Evolutionary conservation across 1,140 invertebrate genomes (phyloP).

Genomic region (Piezodorus guildinii): DNA sequence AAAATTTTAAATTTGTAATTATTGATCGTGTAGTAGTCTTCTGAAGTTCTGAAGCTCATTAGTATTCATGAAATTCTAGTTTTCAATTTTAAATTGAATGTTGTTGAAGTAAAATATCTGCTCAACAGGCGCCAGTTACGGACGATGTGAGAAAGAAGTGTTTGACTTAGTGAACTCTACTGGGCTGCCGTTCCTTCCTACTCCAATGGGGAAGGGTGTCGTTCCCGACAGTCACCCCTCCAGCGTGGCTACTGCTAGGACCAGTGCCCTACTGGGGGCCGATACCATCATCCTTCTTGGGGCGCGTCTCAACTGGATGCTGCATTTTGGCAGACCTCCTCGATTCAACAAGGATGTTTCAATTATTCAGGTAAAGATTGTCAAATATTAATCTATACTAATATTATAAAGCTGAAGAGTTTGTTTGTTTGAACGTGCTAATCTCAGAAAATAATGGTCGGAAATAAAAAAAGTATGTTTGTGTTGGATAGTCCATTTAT

Average conservation of each 20-base stretch:
- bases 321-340: conserved; percentile 89
- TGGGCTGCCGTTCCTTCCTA: conserved; percentile 79
- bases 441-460: too few species aligned
- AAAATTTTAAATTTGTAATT: too few species aligned
- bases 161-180: conserved; percentile 54
- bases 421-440: too few species aligned
- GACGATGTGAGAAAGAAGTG: conserved; percentile 57
- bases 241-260: conserved; percentile 76
- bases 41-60: too few species aligned
- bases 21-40: too few species aligned
- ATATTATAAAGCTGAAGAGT: too few species aligned
- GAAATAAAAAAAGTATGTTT: too few species aligned
- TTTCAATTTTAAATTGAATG: too few species aligned
- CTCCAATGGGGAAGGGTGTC: conserved; percentile 94
- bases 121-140: conserved; percentile 61
- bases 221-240: conserved; percentile 64
- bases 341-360: conserved; percentile 71
- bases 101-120: too few species aligned
- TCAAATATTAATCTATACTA: too few species aligned
- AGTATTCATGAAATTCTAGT: too few species aligned
- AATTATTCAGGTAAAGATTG: conserved; percentile 62
- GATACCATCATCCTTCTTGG: conserved; percentile 83
- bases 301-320: conserved; percentile 91
- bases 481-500: too few species aligned
- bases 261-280: conserved; percentile 69